Evolutionary conservation across 2,113 vertebrate genomes (phyloP).

Genomic region (Hydropotes inermis): DNA sequence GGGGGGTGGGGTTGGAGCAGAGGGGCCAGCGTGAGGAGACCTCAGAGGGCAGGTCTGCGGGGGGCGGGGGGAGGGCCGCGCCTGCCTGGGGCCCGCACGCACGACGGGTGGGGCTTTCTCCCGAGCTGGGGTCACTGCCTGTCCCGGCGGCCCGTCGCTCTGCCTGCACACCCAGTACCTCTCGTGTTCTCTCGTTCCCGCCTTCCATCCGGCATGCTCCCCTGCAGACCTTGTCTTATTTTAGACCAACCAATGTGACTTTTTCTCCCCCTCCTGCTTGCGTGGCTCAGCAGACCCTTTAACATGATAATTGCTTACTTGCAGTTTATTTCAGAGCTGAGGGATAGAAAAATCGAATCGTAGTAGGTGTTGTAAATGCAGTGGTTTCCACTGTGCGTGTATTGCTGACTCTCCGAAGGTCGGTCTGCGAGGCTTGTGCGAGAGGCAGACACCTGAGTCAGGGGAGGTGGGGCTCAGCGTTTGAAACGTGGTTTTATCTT

Average conservation of each 20-base stretch:
- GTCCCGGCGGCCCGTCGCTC: accelerated
- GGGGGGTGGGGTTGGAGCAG: neutral
- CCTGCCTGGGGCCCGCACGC: neutral
- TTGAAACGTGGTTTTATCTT: neutral
- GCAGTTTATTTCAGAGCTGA: neutral
- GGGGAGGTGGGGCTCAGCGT: neutral
- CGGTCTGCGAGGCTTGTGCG: neutral
- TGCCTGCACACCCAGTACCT: accelerated
- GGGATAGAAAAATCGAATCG: neutral
- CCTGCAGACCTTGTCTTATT: neutral
- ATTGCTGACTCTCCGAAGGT: neutral
- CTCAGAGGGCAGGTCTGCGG: neutral
- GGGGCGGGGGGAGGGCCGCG: neutral
- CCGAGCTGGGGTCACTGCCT: neutral
- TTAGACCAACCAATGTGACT: neutral
- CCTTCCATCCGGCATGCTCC: neutral
- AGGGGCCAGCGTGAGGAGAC: neutral
- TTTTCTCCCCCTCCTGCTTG: neutral
- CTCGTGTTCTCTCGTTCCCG: neutral
- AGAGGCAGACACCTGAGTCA: neutral
- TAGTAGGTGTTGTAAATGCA: neutral
- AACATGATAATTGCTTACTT: neutral
- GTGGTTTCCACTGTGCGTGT: neutral
- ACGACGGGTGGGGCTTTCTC: accelerated
- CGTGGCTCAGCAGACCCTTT: neutral